A percentile compares a stretch with the other conserved stretches of the same genome.
Evolutionary conservation across 92 coral and sea anemone species (phyloP).

Genomic region (Chrysogorgia sp.): DNA sequence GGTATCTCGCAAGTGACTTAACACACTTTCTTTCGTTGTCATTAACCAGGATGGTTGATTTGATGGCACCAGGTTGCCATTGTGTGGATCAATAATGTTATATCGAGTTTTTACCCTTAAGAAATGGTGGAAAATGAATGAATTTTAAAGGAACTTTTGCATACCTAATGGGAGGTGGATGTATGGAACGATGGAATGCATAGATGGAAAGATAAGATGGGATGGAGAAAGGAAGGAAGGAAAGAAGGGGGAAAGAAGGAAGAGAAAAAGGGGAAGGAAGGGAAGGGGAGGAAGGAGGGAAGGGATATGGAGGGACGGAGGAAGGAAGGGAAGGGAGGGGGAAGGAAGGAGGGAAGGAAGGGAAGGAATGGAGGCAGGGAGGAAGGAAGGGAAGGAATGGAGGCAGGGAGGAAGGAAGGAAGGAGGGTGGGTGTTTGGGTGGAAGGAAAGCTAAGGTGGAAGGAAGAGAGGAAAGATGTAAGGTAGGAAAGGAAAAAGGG

Average conservation of each 20-base stretch:
- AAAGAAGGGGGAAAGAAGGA: no score
- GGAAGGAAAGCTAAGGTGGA: not conserved
- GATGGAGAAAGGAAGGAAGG: no score
- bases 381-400: no score
- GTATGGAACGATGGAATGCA: no score
- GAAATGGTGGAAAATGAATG: not conserved
- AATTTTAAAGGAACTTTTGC: not conserved
- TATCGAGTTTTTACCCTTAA: conserved; percentile 81
- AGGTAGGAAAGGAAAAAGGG: no score
- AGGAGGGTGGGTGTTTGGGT: not conserved
- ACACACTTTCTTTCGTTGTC: conserved; percentile 12
- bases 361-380: no score
- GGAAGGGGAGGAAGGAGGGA: not conserved
- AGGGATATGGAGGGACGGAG: no score
- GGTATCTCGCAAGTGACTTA: not conserved
- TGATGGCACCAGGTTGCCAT: conserved; percentile 46
- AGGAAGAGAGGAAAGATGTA: no score
- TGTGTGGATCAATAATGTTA: conserved; percentile 72
- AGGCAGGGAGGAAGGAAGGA: not conserved
- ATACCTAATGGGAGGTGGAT: no score
- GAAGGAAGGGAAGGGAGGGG: no score
- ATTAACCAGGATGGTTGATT: not conserved
- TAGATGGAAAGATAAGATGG: no score
- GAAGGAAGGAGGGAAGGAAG: no score
- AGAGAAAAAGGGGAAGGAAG: not conserved